These are phyloP conservation scores for Caretta caretta DNA, from an alignment of 2,113 vertebrate genomes.

Conservation along the genomic window DNA sequence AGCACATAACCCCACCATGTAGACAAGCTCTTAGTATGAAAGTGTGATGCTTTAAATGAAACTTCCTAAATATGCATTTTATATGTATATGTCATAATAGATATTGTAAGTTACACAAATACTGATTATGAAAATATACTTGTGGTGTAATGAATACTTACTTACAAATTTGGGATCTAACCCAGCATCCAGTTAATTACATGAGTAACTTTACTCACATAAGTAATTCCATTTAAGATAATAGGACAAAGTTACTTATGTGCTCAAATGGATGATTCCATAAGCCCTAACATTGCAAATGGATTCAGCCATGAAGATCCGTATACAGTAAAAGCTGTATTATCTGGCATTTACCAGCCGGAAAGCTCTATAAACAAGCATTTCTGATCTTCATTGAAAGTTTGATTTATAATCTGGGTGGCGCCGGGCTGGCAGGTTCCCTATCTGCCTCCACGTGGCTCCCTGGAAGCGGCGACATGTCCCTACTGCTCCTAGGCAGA, in stretches of 20 bases:
- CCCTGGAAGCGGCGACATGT: no score
- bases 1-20: background rate
- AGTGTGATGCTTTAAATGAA: background rate
- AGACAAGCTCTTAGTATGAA: background rate
- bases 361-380: no score
- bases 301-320: background rate
- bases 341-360: no score
- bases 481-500: no score
- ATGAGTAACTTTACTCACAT: background rate
- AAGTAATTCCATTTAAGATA: background rate
- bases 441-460: no score
- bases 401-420: no score
- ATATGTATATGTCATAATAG: background rate
- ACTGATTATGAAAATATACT: background rate
- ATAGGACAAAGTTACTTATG: background rate
- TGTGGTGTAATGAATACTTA: background rate
- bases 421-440: no score
- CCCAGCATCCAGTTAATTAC: background rate
- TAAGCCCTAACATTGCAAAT: background rate
- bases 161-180: background rate
- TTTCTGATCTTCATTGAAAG: no score
- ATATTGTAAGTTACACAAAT: background rate
- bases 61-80: background rate
- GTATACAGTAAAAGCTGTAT: background rate
- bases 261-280: background rate